These are phyloP conservation scores for Caenorhabditis auriculariae DNA, from an alignment of 2,888 invertebrate genomes.

Conservation along the genomic window DNA sequence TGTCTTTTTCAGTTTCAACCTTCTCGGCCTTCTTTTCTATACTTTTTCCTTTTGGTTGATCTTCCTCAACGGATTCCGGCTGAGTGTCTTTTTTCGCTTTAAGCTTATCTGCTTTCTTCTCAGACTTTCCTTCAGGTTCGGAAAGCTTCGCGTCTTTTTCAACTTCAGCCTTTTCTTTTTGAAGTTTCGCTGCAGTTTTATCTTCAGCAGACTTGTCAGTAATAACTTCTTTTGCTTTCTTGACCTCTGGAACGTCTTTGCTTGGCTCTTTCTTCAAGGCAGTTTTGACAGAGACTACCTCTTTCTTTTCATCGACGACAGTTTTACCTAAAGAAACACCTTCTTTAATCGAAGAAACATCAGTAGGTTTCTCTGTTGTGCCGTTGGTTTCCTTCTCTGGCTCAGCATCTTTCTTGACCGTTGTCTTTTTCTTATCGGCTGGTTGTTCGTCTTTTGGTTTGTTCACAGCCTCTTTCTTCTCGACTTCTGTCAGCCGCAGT, in stretches of 20 bases:
- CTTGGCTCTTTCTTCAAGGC: too few relatives aligned
- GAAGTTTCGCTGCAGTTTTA: slow-evolving; percentile 16
- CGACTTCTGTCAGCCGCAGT: slow-evolving; percentile 3
- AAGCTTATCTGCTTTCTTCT: slow-evolving; percentile 12
- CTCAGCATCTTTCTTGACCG: slow-evolving; percentile 11
- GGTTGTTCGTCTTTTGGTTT: slow-evolving; percentile 15
- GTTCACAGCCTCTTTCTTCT: slow-evolving; percentile 6
- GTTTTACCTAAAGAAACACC: too few relatives aligned
- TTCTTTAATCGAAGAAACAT: too few relatives aligned
- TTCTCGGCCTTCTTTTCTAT: slow-evolving; percentile 27
- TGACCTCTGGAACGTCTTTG: too few relatives aligned
- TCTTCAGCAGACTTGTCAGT: slow-evolving; percentile 3
- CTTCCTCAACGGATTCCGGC: slow-evolving; percentile 11
- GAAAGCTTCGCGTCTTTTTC: slow-evolving; percentile 20
- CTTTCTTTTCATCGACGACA: too few relatives aligned
- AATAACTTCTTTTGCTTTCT: too few relatives aligned
- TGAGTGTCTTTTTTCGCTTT: slow-evolving; percentile 19
- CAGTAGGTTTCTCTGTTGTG: too few relatives aligned
- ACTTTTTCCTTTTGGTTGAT: slow-evolving; percentile 26
- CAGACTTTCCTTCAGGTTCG: slow-evolving; percentile 14
- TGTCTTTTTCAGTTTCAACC: slow-evolving; percentile 12
- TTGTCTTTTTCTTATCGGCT: slow-evolving; percentile 8
- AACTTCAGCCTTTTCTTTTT: slow-evolving; percentile 9
- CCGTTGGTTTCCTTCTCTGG: neutral
- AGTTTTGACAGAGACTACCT: too few relatives aligned